A percentile compares a stretch with the other conserved stretches of the same genome.
Conservation (phyloP, 2,797 vertebrate species). For the Malacoctenus gilli region DNA sequence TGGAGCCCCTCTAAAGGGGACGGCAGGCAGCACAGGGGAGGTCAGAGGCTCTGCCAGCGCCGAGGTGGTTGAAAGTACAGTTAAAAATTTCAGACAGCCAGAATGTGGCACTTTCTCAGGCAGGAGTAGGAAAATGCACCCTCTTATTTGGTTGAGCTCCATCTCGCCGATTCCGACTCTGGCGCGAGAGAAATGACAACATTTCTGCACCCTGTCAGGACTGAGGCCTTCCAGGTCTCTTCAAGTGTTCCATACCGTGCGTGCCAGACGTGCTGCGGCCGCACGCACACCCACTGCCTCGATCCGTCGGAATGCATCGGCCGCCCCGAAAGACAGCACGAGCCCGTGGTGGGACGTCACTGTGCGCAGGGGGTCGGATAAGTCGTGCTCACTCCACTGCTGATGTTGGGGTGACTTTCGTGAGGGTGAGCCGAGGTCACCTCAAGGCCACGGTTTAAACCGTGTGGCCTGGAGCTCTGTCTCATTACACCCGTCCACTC, state of each 20-base stretch:
- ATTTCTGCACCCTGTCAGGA: constrained; percentile 43
- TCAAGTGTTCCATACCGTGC: constrained; percentile 33
- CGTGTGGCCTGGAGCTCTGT: constrained; percentile 4
- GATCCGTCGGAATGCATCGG: constrained; percentile 33
- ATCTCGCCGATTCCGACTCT: no score
- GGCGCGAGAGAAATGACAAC: constrained; percentile 13
- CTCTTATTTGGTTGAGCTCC: no score
- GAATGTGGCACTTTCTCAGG: no score
- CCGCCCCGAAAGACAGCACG: constrained; percentile 19
- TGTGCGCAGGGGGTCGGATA: constrained; percentile 30
- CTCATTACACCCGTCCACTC: constrained; percentile 28
- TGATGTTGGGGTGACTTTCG: constrained; percentile 38
- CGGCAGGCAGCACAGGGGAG: no score
- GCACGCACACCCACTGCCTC: constrained; percentile 23
- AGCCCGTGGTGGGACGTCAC: constrained; percentile 7
- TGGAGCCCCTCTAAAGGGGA: no score
- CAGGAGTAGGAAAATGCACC: no score
- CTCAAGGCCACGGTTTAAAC: constrained; percentile 26
- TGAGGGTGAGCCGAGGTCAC: constrained; percentile 32
- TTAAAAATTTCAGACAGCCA: no score
- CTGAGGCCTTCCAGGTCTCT: constrained; percentile 48
- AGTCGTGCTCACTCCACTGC: constrained; percentile 27
- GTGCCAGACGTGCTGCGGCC: constrained; percentile 34
- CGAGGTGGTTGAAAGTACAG: no score
- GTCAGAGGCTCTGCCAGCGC: no score